Conservation (phyloP, 1,140 invertebrate species). For the Drosophila bipectinata region DNA sequence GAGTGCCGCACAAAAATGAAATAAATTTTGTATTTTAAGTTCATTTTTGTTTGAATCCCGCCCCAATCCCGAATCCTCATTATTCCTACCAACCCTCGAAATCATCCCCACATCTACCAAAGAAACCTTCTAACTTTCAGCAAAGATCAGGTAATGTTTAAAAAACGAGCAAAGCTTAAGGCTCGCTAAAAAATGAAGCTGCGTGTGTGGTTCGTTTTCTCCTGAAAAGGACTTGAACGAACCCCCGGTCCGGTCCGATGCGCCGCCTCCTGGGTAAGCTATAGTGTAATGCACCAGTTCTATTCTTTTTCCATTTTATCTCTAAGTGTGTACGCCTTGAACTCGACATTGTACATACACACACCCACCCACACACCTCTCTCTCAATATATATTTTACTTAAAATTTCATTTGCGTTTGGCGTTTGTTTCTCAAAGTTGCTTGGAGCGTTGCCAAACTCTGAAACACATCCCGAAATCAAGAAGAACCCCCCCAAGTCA, state of each 20-base stretch:
- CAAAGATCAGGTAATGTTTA: conserved; percentile 63
- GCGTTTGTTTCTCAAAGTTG: conserved; percentile 44
- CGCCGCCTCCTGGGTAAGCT: conserved; percentile 36
- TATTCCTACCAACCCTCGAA: conserved; percentile 7
- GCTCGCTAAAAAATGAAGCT: conserved; percentile 1
- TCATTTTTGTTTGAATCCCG: conserved; percentile 53
- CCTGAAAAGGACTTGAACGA: conserved; percentile 13
- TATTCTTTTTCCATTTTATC: conserved; percentile 30
- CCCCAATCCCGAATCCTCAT: not conserved
- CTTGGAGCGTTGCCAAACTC: conserved; percentile 58
- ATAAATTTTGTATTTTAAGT: conserved; percentile 74
- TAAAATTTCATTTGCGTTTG: conserved; percentile 47
- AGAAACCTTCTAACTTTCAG: conserved; percentile 21
- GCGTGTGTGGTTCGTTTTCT: conserved; percentile 1
- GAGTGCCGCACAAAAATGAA: conserved; percentile 67
- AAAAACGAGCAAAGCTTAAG: conserved; percentile 10
- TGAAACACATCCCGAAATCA: conserved; percentile 9
- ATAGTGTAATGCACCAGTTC: conserved; percentile 40
- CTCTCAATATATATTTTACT: conserved; percentile 19
- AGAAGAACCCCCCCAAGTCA: not conserved
- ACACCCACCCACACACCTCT: not conserved
- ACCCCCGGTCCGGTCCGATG: not conserved
- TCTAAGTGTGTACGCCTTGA: conserved; percentile 46
- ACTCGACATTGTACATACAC: conserved; percentile 44
- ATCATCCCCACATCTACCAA: conserved; percentile 20